Percentiles rank a stretch among this genome's conserved stretches.
Evolutionary conservation across 2,113 vertebrate species (phyloP).

Genomic region (Alectura lathami): DNA sequence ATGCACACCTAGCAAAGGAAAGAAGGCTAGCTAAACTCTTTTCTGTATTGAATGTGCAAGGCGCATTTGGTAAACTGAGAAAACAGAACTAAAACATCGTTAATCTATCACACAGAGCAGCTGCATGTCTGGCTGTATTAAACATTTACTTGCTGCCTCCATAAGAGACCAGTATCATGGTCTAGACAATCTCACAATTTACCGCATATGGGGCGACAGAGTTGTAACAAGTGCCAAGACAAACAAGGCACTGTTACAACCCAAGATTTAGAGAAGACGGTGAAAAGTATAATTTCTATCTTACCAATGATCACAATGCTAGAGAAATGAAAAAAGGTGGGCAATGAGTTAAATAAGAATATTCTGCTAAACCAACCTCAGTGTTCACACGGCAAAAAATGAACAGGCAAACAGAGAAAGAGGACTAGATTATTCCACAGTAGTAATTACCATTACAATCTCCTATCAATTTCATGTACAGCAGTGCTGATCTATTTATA

Average conservation of each 20-base stretch:
- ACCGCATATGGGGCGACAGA: not conserved
- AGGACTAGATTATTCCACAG: not conserved
- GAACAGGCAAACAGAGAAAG: not conserved
- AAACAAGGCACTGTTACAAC: not conserved
- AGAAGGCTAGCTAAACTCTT: not conserved
- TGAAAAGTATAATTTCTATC: not conserved
- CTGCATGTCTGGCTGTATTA: not conserved
- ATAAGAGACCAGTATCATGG: not conserved
- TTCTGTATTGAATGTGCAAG: too few species aligned
- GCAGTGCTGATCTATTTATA: not conserved
- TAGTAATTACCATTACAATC: not conserved
- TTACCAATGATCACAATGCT: not conserved
- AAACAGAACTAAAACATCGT: not conserved
- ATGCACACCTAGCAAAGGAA: not conserved
- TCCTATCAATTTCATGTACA: not conserved
- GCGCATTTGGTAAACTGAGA: not conserved
- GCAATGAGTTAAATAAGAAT: not conserved
- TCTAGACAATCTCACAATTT: rapidly evolving
- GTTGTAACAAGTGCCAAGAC: not conserved
- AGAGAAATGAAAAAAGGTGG: not conserved
- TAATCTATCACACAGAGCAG: not conserved
- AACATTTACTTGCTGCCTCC: not conserved
- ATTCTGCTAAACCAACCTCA: not conserved
- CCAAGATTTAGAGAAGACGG: not conserved
- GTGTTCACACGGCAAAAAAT: not conserved